These are phyloP conservation scores for Sitta europaea DNA, from an alignment of 2,113 vertebrate species.

Conservation along the genomic window DNA sequence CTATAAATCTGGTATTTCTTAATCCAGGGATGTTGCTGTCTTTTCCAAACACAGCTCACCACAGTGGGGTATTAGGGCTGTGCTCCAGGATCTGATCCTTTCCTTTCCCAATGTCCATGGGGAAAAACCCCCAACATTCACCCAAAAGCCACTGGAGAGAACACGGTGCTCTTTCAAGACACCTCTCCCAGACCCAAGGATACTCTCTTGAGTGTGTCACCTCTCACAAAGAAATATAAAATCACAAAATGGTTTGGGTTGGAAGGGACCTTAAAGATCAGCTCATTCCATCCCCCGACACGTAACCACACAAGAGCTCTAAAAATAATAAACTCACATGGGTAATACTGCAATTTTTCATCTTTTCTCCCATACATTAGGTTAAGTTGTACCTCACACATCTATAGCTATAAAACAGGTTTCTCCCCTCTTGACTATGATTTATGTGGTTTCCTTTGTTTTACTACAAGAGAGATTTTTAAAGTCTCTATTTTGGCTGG, in stretches of 20 bases:
- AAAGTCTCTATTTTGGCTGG: neutral
- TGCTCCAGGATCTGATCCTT: neutral
- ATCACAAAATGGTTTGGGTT: neutral
- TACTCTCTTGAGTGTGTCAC: neutral
- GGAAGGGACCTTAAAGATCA: neutral
- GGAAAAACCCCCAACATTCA: neutral
- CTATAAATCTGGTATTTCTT: neutral
- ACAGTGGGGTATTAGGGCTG: fast-evolving
- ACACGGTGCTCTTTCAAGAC: neutral
- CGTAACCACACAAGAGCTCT: neutral
- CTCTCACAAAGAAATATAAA: neutral
- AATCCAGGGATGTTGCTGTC: neutral
- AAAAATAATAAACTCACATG: neutral
- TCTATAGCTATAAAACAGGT: neutral
- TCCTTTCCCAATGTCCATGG: neutral
- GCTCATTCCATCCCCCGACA: neutral
- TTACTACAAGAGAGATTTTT: neutral
- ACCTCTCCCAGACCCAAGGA: neutral
- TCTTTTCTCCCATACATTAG: neutral
- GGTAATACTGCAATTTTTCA: neutral
- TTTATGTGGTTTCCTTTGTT: neutral
- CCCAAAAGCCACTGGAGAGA: neutral
- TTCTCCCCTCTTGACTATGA: neutral
- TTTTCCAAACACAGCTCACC: neutral
- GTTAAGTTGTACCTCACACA: neutral